Conservation (phyloP, 2,113 vertebrate genomes). For the Saimiri boliviensis region DNA sequence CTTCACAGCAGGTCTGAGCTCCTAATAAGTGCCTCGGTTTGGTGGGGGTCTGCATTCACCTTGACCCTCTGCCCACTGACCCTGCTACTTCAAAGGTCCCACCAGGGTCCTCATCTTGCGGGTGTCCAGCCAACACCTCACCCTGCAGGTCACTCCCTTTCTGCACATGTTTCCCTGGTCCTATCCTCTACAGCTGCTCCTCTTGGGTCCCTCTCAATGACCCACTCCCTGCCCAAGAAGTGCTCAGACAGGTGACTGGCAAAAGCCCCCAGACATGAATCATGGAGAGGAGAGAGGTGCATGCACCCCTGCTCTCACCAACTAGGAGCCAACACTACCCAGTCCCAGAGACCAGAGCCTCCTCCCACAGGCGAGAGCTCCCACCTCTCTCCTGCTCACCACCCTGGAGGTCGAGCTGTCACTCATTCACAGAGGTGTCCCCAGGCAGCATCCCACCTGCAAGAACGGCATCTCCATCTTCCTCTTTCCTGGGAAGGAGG, state of each 20-base stretch:
- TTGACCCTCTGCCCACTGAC: not conserved
- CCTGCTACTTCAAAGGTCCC: not conserved
- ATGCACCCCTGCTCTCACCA: not conserved
- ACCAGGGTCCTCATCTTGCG: not conserved
- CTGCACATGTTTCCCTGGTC: not conserved
- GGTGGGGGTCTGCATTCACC: too few relatives aligned
- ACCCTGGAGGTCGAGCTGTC: not conserved
- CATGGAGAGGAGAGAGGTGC: fast-evolving
- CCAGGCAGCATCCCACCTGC: not conserved
- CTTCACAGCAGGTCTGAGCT: not conserved
- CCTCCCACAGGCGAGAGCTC: not conserved
- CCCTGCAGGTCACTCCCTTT: not conserved
- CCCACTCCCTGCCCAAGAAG: not conserved
- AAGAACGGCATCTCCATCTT: not conserved
- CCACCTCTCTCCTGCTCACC: not conserved
- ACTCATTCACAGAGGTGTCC: not conserved
- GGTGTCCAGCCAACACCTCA: not conserved
- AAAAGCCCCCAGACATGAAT: too few relatives aligned
- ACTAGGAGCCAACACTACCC: not conserved
- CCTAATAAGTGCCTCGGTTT: not conserved
- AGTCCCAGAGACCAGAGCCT: too few relatives aligned
- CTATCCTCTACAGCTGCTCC: not conserved
- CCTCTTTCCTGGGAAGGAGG: not conserved
- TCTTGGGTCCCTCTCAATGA: not conserved
- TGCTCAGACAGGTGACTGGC: not conserved